Conservation (phyloP, 1,140 invertebrate genomes). For the Eubasilissa regina region DNA sequence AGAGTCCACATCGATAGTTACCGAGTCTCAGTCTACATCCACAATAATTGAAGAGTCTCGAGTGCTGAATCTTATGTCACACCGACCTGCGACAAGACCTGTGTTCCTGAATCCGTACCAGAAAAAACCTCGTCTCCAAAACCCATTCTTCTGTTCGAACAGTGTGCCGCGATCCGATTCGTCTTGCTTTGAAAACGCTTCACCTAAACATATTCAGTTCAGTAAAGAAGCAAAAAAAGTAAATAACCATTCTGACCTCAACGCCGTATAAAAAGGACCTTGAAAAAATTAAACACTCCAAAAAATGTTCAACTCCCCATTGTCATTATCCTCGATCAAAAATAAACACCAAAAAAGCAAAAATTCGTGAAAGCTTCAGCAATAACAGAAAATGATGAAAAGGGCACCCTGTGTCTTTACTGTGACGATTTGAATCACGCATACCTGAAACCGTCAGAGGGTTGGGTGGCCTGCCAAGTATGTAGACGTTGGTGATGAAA, state of each 20-base stretch:
- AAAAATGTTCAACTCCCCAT: slow-evolving; percentile 53
- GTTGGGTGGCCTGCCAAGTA: slow-evolving; percentile 62
- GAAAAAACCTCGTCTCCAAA: no score
- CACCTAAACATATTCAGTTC: slow-evolving; percentile 59
- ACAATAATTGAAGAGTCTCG: no score
- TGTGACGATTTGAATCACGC: slow-evolving; percentile 59
- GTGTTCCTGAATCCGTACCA: no score
- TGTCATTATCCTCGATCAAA: slow-evolving; percentile 27
- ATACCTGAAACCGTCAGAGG: slow-evolving; percentile 62
- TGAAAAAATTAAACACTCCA: slow-evolving; percentile 58
- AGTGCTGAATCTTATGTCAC: no score
- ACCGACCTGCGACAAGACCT: slow-evolving; percentile 58
- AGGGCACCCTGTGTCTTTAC: slow-evolving; percentile 61
- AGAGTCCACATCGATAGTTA: no score
- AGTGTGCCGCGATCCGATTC: slow-evolving; percentile 58
- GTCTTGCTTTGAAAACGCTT: slow-evolving; percentile 59
- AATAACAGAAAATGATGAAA: slow-evolving; percentile 46
- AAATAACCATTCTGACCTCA: slow-evolving; percentile 62
- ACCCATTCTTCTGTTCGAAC: slow-evolving; percentile 58
- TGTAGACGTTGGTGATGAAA: slow-evolving; percentile 62
- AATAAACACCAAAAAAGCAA: slow-evolving; percentile 29
- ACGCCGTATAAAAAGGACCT: slow-evolving; percentile 62
- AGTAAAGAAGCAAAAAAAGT: slow-evolving; percentile 56
- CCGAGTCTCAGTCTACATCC: no score
- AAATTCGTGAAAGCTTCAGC: background rate